Conservation (phyloP, 2,113 vertebrate genomes). For the Synchiropus splendidus region DNA sequence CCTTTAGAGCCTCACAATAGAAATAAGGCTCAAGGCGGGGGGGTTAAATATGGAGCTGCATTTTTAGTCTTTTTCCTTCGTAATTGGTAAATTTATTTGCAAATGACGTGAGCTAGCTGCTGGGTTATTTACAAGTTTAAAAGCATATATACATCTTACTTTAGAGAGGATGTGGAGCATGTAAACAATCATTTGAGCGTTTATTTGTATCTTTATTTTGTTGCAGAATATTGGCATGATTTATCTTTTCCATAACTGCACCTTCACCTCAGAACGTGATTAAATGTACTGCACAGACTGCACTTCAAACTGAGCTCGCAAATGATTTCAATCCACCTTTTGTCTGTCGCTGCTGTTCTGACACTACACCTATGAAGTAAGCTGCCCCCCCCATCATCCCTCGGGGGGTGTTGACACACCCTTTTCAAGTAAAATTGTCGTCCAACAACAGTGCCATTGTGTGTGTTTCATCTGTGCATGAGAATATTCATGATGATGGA, state of each 20-base stretch:
- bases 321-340: conserved; percentile 52
- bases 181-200: no score
- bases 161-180: no score
- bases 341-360: conserved; percentile 42
- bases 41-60: conserved; percentile 17
- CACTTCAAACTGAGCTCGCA: conserved; percentile 47
- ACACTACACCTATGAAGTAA: conserved; percentile 31
- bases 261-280: no score
- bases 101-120: no score
- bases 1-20: conserved; percentile 29
- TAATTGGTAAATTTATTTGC: conserved; percentile 30
- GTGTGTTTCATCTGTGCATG: conserved; percentile 10
- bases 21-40: conserved; percentile 30
- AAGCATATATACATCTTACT: no score
- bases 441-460: conserved; percentile 30
- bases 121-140: no score
- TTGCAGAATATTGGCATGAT: no score
- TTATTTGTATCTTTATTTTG: no score
- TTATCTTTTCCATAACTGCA: no score
- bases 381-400: not conserved
- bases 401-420: conserved; percentile 31
- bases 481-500: conserved; percentile 28
- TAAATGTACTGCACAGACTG: no score
- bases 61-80: conserved; percentile 15
- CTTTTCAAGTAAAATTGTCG: conserved; percentile 32